Base-by-base conservation (phyloP, 2,888 invertebrate genomes). In the Papilio gigon region DNA sequence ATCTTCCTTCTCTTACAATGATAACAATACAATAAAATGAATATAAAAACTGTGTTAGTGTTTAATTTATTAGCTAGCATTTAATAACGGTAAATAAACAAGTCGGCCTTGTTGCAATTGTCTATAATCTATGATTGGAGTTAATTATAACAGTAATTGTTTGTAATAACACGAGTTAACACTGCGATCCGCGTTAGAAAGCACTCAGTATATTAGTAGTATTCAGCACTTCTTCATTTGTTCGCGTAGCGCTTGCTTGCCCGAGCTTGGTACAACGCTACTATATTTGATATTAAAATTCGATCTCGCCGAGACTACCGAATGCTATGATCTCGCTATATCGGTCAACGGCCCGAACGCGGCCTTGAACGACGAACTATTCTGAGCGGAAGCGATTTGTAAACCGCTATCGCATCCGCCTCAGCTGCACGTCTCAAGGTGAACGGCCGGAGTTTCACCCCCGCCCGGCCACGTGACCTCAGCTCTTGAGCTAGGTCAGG, bases 401-500 rank as follows among this genome's bases (percentile, higher is more conserved):
- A 56, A 59, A 30, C 59, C 69, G 69, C 65, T 75, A 74, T 77
- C 83, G 82, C 84, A 81, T 74, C 80, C 82, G 82, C 80, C 75
- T 79, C 76, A 79, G 78, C 80, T 78, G 78, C 78, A 81, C 78
- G 89, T 88, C 89, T 89, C 88, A 89, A 89, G 90, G 90, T 90
- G 90, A 90, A 89, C 82, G 90, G 84, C 87, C 90, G 77, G 78
- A 80, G 84, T 81, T 77, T 79, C 77, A 85, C 89, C 88, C 88
- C 87, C 89, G 85, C 87, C 89, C 88, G 84, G 78, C 82, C 87
- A 85, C 86, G 88, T 88, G 90, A 87, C 89, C 88, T 88, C 89
- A 87, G 80, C 85, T 83, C 88, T 88, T 90, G 87, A 78, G 86
- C 85, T 89, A 89, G 91, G 91, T 91, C 91, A 91, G 85, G 91